A percentile compares a stretch with the other conserved stretches of the same genome.
phyloP scores from a whole-genome alignment of 2,888 invertebrate species.

The Tinea semifulvella region DNA sequence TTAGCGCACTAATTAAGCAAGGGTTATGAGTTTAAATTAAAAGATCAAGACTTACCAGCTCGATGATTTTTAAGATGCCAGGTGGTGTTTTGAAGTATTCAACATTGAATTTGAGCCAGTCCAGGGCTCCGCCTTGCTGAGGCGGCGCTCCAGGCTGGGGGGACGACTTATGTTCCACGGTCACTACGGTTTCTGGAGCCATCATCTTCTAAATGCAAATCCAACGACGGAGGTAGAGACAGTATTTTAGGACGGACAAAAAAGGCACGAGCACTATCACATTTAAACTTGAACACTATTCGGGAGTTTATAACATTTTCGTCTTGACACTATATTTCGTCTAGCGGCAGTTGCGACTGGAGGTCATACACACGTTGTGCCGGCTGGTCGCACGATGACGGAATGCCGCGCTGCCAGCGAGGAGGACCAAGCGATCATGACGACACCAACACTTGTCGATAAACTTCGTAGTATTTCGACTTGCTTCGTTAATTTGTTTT shows the following conservation, averaged over 20 bases:
- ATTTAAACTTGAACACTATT: constrained; percentile 41
- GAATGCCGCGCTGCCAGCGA: constrained; percentile 24
- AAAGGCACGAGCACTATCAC: constrained; percentile 39
- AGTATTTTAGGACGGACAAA: background rate
- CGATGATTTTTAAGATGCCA: constrained; percentile 80
- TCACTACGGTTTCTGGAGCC: constrained; percentile 88
- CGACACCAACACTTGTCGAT: background rate
- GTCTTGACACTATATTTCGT: constrained; percentile 23
- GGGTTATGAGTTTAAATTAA: too few species aligned
- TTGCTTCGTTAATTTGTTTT: background rate
- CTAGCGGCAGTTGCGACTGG: constrained; percentile 19
- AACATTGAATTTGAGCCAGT: constrained; percentile 79
- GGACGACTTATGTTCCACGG: constrained; percentile 74
- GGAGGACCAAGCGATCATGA: background rate
- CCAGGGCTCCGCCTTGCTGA: constrained; percentile 64
- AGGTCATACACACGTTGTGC: constrained; percentile 18
- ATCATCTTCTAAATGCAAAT: constrained; percentile 49
- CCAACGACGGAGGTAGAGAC: constrained; percentile 28
- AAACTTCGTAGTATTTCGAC: background rate
- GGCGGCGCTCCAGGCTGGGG: constrained; percentile 52
- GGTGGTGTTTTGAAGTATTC: constrained; percentile 84
- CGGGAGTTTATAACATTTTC: constrained; percentile 47
- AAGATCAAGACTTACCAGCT: constrained; percentile 75
- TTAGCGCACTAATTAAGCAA: too few species aligned
- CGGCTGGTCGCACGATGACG: constrained; percentile 27